Conservation (phyloP, 2,888 invertebrate genomes). For the Ichneumoninae sp. region DNA sequence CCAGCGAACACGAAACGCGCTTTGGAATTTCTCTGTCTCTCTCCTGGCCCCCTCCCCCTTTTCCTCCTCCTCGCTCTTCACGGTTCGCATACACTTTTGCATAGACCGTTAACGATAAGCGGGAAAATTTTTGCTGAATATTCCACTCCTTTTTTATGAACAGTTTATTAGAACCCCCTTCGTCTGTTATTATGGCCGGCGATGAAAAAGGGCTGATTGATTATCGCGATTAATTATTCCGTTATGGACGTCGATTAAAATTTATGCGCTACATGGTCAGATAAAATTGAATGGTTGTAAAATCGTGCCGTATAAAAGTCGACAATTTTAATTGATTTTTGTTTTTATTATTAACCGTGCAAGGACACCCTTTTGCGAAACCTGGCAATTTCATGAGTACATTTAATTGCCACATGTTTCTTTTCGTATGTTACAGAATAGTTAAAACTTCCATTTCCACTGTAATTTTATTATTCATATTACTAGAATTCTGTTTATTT, state of each 20-base stretch:
- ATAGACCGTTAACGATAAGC: constrained; percentile 24
- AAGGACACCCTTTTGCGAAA: background rate
- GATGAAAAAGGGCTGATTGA: constrained; percentile 40
- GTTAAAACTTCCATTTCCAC: background rate
- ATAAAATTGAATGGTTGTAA: constrained; percentile 14
- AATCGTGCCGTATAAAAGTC: background rate
- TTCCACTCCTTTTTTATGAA: constrained; percentile 43
- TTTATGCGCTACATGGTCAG: background rate
- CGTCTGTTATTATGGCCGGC: constrained; percentile 21
- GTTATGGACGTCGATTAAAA: constrained; percentile 29
- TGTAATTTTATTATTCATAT: background rate
- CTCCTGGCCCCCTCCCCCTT: background rate
- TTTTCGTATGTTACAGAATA: background rate
- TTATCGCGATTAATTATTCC: constrained; percentile 49
- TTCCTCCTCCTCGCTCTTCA: background rate
- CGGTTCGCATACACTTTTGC: constrained; percentile 19
- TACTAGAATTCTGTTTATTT: no score
- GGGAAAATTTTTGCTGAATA: constrained; percentile 20
- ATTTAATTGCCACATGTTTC: background rate
- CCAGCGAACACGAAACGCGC: constrained; percentile 41
- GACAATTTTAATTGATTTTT: constrained; percentile 1
- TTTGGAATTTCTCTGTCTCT: constrained; percentile 40
- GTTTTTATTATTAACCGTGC: background rate
- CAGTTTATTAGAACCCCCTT: constrained; percentile 39
- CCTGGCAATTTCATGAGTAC: background rate